Evolutionary conservation across 2,797 vertebrate genomes (phyloP), one percentile per base, ranked within the genome.

Genomic region (Cyprinella venusta): DNA sequence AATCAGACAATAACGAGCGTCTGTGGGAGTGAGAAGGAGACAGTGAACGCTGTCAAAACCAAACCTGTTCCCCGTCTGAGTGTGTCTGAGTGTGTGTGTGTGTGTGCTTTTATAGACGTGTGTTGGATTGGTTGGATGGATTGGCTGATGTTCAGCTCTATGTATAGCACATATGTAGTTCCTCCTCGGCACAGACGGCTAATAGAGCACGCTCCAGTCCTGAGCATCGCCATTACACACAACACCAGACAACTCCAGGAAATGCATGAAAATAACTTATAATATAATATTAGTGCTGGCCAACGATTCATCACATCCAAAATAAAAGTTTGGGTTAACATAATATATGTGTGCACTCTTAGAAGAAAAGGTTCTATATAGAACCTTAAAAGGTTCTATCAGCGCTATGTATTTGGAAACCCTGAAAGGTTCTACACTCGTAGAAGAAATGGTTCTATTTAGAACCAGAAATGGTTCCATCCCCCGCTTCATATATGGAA

Each of bases 1-100:
- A 96, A 95, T 97, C 96, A 96, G 94, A 38, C 85, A 87, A 95
- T 97, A 97, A 97, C 94, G 94, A 96, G 94, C 92, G 91, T 92
- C 90, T 92, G 77, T 84, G 86, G 67, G 77, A 79, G 86, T 78
- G 79, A 79, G 61, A 48, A 77, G 24, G 13, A 52, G 33, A n/a
- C 56, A 59, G 50, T 21, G 69, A 42, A 42, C 6, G 42, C 16
- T 30, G 54, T 24, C 54, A 24, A 59, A 24, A 59, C 54, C 54
- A 9, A 56, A 56, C 8, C 54, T 8, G 8, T 33, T 40, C 4
- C 42, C 1, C n/a, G n/a, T n/a, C n/a, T n/a, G n/a, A n/a, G n/a
- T n/a, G n/a, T n/a, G 21, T 59, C 9, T 12, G 56, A 2, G 50
- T 7, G 42, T 45, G 42, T 45, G 42, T 45, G 42, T 13, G 42